A percentile compares a stretch with the other conserved stretches of the same genome.
Conservation (phyloP, 1,140 invertebrate genomes). For the Pachyrhynchus sulphureomaculatus region DNA sequence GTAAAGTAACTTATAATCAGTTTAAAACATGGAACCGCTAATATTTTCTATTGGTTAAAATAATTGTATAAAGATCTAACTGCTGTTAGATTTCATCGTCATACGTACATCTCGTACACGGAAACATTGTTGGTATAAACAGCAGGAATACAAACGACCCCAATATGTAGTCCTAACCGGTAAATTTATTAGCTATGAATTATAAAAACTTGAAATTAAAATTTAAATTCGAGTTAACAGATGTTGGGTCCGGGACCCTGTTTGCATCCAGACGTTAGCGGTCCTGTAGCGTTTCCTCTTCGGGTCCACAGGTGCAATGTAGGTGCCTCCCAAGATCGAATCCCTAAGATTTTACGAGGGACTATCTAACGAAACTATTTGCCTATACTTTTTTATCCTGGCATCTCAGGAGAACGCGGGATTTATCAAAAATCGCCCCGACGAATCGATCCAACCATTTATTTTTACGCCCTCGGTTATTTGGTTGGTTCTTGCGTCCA, state of each 20-base stretch:
- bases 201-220: too few relatives aligned
- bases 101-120: too few relatives aligned
- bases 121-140: too few relatives aligned
- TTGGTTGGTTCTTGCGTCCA: constrained; percentile 6
- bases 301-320: constrained; percentile 49
- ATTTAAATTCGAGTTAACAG: too few relatives aligned
- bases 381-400: constrained; percentile 31
- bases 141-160: too few relatives aligned
- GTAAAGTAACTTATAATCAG: too few relatives aligned
- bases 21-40: too few relatives aligned
- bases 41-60: too few relatives aligned
- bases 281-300: constrained; percentile 20
- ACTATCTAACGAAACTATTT: constrained; percentile 30
- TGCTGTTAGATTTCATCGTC: too few relatives aligned
- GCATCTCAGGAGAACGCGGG: constrained; percentile 25
- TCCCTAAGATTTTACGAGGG: constrained; percentile 27
- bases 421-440: constrained; percentile 32
- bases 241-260: constrained; percentile 3
- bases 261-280: constrained; percentile 22
- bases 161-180: too few relatives aligned
- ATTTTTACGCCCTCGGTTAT: constrained; percentile 16
- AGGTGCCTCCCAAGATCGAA: constrained; percentile 49
- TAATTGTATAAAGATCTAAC: too few relatives aligned
- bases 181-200: too few relatives aligned
- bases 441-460: constrained; percentile 26